Evolutionary conservation across 2,113 vertebrate genomes (phyloP).

Genomic region (Pycnonotus jocosus): DNA sequence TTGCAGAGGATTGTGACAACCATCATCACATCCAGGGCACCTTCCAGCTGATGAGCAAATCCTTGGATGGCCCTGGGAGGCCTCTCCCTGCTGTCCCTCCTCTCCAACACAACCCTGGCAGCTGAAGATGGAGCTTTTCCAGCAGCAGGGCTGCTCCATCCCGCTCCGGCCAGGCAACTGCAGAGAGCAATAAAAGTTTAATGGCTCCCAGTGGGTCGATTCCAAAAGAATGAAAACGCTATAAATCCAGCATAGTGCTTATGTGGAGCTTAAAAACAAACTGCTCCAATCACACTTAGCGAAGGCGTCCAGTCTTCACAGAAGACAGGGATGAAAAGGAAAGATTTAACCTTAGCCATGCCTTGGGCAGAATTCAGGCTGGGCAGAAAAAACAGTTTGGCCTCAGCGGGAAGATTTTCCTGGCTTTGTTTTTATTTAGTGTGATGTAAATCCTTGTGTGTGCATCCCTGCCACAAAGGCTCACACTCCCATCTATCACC

Average conservation of each 20-base stretch:
- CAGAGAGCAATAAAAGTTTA: slow-evolving; percentile 81
- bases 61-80: neutral
- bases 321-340: slow-evolving; percentile 37
- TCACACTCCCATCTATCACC: neutral
- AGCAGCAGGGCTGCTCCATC: slow-evolving; percentile 53
- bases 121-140: slow-evolving; percentile 45
- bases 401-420: neutral
- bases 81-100: neutral
- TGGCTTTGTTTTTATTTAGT: neutral
- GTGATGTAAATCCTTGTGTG: neutral
- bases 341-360: slow-evolving; percentile 59
- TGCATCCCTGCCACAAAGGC: neutral
- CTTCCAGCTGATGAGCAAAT: neutral
- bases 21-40: neutral
- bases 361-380: slow-evolving; percentile 24
- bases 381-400: neutral
- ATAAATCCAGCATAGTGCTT: slow-evolving; percentile 78
- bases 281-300: slow-evolving; percentile 78
- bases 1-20: neutral
- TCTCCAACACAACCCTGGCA: neutral
- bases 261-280: slow-evolving; percentile 82
- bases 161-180: slow-evolving; percentile 72
- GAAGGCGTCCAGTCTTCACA: slow-evolving; percentile 63
- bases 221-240: slow-evolving; percentile 74
- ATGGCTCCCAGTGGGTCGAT: slow-evolving; percentile 80